phyloP scores from a whole-genome alignment of 2,797 vertebrate genomes.

The Crocodylus rhombifer region DNA sequence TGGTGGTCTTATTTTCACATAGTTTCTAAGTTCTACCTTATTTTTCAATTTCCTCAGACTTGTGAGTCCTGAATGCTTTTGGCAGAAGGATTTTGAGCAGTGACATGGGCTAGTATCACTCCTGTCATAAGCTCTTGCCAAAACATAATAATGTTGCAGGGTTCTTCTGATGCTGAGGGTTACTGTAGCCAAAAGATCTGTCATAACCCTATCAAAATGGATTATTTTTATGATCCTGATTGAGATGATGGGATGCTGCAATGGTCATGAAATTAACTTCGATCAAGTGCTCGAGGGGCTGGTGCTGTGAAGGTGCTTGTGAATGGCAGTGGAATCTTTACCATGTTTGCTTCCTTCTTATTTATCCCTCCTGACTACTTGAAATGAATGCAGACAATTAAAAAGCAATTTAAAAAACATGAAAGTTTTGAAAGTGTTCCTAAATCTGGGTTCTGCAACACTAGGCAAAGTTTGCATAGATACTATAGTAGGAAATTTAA shows the following conservation, averaged over 20 bases:
- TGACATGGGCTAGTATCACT: not conserved
- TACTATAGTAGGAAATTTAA: slow-evolving; percentile 31
- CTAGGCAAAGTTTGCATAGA: not conserved
- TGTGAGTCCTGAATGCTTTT: not conserved
- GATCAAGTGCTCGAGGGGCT: not conserved
- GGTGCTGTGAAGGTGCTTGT: not conserved
- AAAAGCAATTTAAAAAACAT: not conserved
- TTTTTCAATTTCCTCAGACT: not conserved
- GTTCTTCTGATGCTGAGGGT: not conserved
- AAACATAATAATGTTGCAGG: not conserved
- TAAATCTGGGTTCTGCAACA: slow-evolving; percentile 23
- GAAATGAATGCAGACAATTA: slow-evolving; percentile 5
- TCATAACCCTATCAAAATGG: not conserved
- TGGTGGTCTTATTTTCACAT: not conserved
- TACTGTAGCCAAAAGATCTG: not conserved
- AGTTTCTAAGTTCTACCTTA: not conserved
- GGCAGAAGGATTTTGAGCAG: not conserved
- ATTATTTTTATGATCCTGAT: not conserved
- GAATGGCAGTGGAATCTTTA: not conserved
- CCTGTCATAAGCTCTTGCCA: not conserved
- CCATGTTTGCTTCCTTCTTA: not conserved
- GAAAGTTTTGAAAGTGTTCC: not conserved
- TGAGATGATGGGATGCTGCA: not conserved
- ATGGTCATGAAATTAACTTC: not conserved
- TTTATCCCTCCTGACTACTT: not conserved